Percentiles rank a stretch among this genome's conserved stretches.
These are phyloP conservation scores for Chamaetylas fuelleborni DNA, from an alignment of 2,113 vertebrate genomes.

Conservation along the genomic window DNA sequence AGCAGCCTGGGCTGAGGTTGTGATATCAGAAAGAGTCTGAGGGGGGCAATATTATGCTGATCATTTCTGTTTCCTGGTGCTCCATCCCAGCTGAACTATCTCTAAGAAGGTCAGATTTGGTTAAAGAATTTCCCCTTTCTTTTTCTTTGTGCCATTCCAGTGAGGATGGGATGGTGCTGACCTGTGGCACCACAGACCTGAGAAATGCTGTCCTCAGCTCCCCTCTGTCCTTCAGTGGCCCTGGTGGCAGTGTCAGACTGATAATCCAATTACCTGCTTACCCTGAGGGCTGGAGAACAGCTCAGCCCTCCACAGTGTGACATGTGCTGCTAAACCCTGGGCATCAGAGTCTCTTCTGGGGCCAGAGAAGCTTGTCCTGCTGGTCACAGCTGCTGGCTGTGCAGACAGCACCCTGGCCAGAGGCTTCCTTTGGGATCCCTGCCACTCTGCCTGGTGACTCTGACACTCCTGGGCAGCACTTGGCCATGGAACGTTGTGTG, in stretches of 20 bases:
- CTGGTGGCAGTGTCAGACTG: not conserved
- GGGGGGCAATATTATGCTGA: slow-evolving; percentile 12
- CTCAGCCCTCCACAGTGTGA: not conserved
- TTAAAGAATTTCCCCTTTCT: not conserved
- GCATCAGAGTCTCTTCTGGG: not conserved
- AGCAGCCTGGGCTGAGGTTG: not conserved
- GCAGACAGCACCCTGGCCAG: not conserved
- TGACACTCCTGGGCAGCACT: not conserved
- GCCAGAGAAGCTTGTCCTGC: not conserved
- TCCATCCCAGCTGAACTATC: accelerated
- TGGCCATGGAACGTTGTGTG: not conserved
- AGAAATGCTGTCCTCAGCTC: not conserved
- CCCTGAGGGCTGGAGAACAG: not conserved
- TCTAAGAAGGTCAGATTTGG: not conserved
- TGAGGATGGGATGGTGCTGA: not conserved
- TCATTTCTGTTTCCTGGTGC: not conserved
- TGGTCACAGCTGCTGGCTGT: not conserved
- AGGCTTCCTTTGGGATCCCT: not conserved
- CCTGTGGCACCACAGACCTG: not conserved
- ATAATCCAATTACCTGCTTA: slow-evolving; percentile 52
- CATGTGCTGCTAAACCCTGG: not conserved
- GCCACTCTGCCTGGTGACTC: not conserved
- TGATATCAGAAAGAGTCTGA: not conserved
- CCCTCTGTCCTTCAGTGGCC: not conserved
- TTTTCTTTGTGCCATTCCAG: too few relatives aligned